Evolutionary conservation across 2,113 vertebrate species (phyloP).

Genomic region (Callocephalon fimbriatum): DNA sequence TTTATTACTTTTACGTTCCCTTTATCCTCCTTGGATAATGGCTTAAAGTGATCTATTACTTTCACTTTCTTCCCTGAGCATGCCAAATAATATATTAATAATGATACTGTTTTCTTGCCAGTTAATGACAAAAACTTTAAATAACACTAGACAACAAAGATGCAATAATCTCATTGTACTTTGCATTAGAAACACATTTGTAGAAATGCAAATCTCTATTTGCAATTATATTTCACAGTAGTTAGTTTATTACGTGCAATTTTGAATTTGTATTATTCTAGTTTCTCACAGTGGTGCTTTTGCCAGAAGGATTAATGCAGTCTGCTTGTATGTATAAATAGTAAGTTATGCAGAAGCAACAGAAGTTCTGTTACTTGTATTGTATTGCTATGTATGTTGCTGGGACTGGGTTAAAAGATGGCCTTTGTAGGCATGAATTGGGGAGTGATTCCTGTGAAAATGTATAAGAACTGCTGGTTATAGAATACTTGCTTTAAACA

Average conservation of each 20-base stretch:
- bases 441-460: not conserved
- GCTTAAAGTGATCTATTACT: not conserved
- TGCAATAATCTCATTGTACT: not conserved
- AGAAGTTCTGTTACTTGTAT: not conserved
- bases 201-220: not conserved
- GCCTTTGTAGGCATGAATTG: not conserved
- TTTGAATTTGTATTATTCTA: not conserved
- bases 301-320: not conserved
- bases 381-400: not conserved
- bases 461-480: rapidly evolving
- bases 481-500: not conserved
- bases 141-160: not conserved
- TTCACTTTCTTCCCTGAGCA: not conserved
- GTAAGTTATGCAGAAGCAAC: not conserved
- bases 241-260: not conserved
- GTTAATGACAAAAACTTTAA: not conserved
- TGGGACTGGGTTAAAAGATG: not conserved
- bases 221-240: not conserved
- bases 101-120: not conserved
- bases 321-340: not conserved
- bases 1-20: not conserved
- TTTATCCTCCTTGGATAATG: not conserved
- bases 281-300: not conserved
- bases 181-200: not conserved
- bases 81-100: not conserved